Evolutionary conservation across 1,140 invertebrate genomes (phyloP).

Genomic region (Ooceraea biroi): DNA sequence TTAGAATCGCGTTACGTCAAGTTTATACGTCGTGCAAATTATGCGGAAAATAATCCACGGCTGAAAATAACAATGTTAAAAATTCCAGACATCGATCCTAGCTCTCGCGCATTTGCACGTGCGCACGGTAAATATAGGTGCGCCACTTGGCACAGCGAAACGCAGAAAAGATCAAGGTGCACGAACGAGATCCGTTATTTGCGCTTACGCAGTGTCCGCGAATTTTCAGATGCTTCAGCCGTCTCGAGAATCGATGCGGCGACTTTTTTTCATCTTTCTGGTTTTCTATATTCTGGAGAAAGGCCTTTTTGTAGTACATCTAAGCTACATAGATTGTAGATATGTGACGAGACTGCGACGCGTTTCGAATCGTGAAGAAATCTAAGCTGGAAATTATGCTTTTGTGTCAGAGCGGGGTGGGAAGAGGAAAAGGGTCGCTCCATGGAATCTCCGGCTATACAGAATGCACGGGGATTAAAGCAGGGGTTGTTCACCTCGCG

Average conservation of each 20-base stretch:
- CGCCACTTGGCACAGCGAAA: constrained; percentile 74
- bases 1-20: not conserved
- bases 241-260: not conserved
- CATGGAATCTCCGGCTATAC: constrained; percentile 32
- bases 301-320: not conserved
- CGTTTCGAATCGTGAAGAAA: constrained; percentile 39
- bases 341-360: not conserved
- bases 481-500: constrained; percentile 54
- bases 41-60: not conserved
- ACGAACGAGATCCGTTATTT: constrained; percentile 60
- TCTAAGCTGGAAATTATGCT: constrained; percentile 55
- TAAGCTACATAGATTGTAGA: not conserved
- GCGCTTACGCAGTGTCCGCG: constrained; percentile 46
- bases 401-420: constrained; percentile 14
- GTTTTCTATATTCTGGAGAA: not conserved
- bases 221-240: constrained; percentile 7
- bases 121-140: constrained; percentile 73
- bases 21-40: too few species aligned
- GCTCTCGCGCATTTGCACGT: not conserved
- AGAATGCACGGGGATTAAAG: constrained; percentile 51
- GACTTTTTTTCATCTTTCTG: not conserved
- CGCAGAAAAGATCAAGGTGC: constrained; percentile 59
- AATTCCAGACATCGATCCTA: constrained; percentile 2
- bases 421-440: not conserved
- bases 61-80: constrained; percentile 1